These are phyloP conservation scores for Parauchenoglanis punctatus DNA, from an alignment of 2,797 vertebrate species.

Conservation along the genomic window DNA sequence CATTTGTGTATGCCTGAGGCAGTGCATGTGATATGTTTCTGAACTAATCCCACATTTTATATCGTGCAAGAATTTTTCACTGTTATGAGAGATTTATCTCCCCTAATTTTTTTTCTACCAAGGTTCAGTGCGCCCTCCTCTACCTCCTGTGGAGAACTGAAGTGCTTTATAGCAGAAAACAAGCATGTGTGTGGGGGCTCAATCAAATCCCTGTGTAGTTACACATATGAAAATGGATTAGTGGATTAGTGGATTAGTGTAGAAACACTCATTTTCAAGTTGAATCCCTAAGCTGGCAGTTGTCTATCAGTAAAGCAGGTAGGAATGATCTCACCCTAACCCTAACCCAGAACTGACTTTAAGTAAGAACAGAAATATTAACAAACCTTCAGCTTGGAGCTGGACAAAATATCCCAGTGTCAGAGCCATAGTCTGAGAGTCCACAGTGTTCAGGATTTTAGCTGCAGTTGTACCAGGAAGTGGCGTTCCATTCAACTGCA, in stretches of 20 bases:
- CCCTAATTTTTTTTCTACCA: background rate
- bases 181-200: background rate
- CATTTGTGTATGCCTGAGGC: background rate
- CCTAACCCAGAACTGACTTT: background rate
- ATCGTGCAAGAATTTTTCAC: background rate
- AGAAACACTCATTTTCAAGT: constrained; percentile 17
- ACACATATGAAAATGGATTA: constrained; percentile 2
- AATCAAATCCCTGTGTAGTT: constrained; percentile 12
- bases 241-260: background rate
- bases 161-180: constrained; percentile 17
- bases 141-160: constrained; percentile 16
- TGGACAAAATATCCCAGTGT: constrained; percentile 94
- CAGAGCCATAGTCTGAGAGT: constrained; percentile 96
- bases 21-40: constrained; percentile 12
- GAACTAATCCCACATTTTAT: constrained; percentile 7
- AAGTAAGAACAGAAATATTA: background rate
- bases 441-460: constrained; percentile 94
- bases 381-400: constrained; percentile 96
- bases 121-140: background rate
- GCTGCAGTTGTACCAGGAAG: constrained; percentile 88
- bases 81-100: constrained; percentile 25
- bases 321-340: background rate
- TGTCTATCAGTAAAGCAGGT: background rate
- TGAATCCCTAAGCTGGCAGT: background rate
- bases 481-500: constrained; percentile 84